Evolutionary conservation across 2,888 invertebrate genomes (phyloP).

Genomic region (Campoplex nolae): DNA sequence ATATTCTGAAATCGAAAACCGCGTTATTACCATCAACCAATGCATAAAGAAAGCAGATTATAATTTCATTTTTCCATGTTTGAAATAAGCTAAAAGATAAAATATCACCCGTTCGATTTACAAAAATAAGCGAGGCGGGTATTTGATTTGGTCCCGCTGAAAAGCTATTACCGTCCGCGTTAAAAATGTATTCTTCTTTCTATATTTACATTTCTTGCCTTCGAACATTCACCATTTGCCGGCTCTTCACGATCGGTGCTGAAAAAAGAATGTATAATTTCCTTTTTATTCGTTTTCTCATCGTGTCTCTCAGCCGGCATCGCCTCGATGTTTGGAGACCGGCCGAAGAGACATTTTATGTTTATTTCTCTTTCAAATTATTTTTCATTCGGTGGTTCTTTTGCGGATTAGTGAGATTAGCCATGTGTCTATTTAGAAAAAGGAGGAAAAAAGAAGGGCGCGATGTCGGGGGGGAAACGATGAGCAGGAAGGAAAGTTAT

Average conservation of each 20-base stretch:
- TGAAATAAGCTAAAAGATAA: background rate
- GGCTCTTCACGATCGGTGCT: background rate
- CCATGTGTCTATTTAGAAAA: background rate
- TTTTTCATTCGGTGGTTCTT: slow-evolving; percentile 27
- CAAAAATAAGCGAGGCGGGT: background rate
- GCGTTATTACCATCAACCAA: too few relatives aligned
- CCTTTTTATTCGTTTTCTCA: background rate
- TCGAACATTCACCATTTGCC: background rate
- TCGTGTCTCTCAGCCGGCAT: background rate
- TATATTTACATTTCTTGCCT: slow-evolving; percentile 27
- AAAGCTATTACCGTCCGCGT: slow-evolving; percentile 39
- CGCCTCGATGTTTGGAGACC: background rate
- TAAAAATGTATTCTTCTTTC: slow-evolving; percentile 22
- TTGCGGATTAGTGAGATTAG: slow-evolving; percentile 16
- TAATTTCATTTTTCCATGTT: background rate
- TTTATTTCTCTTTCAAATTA: slow-evolving; percentile 33
- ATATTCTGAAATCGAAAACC: too few relatives aligned
- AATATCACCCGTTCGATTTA: background rate
- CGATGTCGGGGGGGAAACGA: slow-evolving; percentile 34
- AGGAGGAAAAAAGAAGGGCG: slow-evolving; percentile 5
- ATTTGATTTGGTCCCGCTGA: slow-evolving; percentile 5
- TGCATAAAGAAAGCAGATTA: background rate
- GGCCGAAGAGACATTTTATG: background rate
- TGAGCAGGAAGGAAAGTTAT: slow-evolving; percentile 67
- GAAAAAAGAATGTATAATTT: background rate